phyloP scores from a whole-genome alignment of 2,797 vertebrate genomes.

The Botia almorhae region DNA sequence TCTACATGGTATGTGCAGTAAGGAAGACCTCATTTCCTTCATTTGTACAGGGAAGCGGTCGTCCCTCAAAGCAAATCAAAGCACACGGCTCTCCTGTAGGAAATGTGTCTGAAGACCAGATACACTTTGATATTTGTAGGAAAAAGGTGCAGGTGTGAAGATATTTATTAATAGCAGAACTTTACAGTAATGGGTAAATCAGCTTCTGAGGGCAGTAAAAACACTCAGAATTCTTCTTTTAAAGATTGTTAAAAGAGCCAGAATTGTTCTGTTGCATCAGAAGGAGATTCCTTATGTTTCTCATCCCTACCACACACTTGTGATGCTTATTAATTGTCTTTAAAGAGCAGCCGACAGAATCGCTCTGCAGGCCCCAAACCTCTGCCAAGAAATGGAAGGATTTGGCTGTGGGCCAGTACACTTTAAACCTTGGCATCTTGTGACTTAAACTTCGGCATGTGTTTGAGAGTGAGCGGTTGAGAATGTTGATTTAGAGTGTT shows the following conservation, averaged over 20 bases:
- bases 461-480: constrained; percentile 16
- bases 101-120: constrained; percentile 50
- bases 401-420: constrained; percentile 25
- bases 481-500: constrained; percentile 42
- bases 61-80: constrained; percentile 59
- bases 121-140: constrained; percentile 19
- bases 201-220: too few species aligned
- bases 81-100: constrained; percentile 50
- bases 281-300: not conserved
- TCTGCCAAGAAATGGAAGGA: constrained; percentile 10
- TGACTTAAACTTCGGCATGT: constrained; percentile 43
- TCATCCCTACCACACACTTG: not conserved
- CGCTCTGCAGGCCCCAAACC: not conserved
- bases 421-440: constrained; percentile 30
- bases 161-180: constrained; percentile 1
- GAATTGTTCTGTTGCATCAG: not conserved
- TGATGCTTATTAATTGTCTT: not conserved
- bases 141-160: constrained; percentile 9
- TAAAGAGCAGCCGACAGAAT: constrained; percentile 7
- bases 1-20: constrained; percentile 51
- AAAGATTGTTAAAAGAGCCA: too few species aligned
- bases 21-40: constrained; percentile 60
- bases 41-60: constrained; percentile 53
- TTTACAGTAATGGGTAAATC: not conserved
- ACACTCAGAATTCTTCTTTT: too few species aligned